Base-by-base conservation (phyloP, 2,797 vertebrate genomes). In the Zenarchopterus dispar region DNA sequence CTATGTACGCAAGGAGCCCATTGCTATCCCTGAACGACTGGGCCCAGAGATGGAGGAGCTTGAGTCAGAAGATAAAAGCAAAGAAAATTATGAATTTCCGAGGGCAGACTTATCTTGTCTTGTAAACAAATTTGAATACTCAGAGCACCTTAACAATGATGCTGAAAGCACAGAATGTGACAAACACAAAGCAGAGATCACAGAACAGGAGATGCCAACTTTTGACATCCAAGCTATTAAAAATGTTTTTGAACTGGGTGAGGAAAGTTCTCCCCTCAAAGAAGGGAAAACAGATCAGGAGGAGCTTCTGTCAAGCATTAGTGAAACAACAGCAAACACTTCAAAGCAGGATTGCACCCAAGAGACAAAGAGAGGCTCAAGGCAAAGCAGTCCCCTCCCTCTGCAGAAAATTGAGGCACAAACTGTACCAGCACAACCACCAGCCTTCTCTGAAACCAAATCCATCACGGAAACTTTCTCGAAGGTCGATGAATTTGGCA, bases 191-290 rank as follows among this genome's bases (percentile, higher is more conserved):
- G 73, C 54, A 81, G 77, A 82, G 48, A 50, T 74, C 54, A 67
- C 85, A 57, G 75, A 93, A 62, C 88, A 93, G 74, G 90, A 91
- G 67, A 86, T 79, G 55, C 82, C 92, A 69, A 67, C 77, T 77
- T 93, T 94, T 84, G 91, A 93, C 85, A 89, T 93, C 45, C 93
- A 91, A 78, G 91, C 91, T 63, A 91, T 93, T 70, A 93, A 89
- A 91, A 91, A 92, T 86, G 85, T 91, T 84, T 94, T 95, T 90
- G 91, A 94, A 92, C 91, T 91, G 69, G 85, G 83, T 73, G 92
- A 94, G 67, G 81, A 84, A 85, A 92, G 82, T 71, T 88, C 70
- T 53, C 84, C 85, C 45, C 56, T 86, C 43, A 91, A 89, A 75
- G 89, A 89, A 45, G 87, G 88, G 85, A 89, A 88, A 92, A 77